Percentiles rank a stretch among this genome's conserved stretches.
Evolutionary conservation across 2,888 invertebrate species (phyloP).

Genomic region (Lasioglossum vierecki): DNA sequence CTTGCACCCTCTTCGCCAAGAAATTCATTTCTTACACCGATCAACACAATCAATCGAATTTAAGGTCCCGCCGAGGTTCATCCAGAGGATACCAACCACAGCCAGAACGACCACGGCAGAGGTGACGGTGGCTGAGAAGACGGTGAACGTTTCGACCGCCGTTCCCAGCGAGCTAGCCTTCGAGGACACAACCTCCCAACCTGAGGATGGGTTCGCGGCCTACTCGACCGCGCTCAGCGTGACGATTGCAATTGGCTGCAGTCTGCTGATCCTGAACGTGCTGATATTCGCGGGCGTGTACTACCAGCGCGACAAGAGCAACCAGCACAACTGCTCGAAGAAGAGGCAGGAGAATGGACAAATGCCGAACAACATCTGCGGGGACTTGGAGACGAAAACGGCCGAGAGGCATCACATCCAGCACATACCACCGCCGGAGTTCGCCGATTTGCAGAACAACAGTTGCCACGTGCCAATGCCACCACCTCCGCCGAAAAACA

Average conservation of each 20-base stretch:
- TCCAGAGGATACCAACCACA: constrained; percentile 81
- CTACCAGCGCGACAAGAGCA: constrained; percentile 94
- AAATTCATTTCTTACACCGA: too few relatives aligned
- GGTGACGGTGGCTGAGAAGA: constrained; percentile 75
- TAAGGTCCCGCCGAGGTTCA: constrained; percentile 81
- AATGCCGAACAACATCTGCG: constrained; percentile 95
- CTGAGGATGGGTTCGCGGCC: constrained; percentile 95
- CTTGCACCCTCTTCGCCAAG: too few relatives aligned
- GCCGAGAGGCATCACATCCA: constrained; percentile 92
- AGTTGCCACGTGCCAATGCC: constrained; percentile 88
- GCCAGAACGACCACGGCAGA: constrained; percentile 78
- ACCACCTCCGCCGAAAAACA: constrained; percentile 90
- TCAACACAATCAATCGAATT: not conserved
- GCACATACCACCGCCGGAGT: constrained; percentile 93
- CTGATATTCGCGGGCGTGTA: constrained; percentile 97
- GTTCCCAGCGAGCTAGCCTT: constrained; percentile 78
- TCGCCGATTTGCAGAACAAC: constrained; percentile 91
- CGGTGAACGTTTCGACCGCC: constrained; percentile 74
- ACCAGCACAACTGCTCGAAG: constrained; percentile 84
- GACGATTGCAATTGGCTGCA: constrained; percentile 97
- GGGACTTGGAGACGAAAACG: constrained; percentile 90
- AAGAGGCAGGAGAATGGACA: constrained; percentile 93
- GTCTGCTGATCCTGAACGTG: constrained; percentile 95
- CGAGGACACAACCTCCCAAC: constrained; percentile 82
- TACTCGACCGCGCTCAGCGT: constrained; percentile 96